phyloP scores from a whole-genome alignment of 2,888 invertebrate genomes.

The Machimus rusticus region DNA sequence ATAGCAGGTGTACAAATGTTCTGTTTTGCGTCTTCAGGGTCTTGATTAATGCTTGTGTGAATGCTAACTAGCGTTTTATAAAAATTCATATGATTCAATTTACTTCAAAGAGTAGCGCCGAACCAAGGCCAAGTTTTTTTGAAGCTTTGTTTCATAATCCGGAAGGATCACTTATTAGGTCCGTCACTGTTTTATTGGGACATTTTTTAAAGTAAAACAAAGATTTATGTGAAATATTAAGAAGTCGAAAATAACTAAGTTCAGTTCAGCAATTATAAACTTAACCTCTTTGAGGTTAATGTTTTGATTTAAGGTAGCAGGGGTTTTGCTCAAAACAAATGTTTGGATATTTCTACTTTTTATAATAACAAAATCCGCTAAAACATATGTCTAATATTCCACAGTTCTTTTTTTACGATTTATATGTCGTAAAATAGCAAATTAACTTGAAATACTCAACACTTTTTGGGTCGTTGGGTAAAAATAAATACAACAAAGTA shows the following conservation, averaged over 20 bases:
- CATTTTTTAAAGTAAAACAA: neutral
- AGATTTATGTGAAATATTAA: neutral
- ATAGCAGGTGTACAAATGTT: neutral
- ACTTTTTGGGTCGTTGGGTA: too few relatives aligned
- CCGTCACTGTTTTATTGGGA: neutral
- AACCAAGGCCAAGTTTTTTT: neutral
- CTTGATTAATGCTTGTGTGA: neutral
- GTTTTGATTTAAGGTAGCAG: too few relatives aligned
- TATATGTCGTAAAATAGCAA: too few relatives aligned
- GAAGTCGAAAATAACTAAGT: neutral
- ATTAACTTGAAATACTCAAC: too few relatives aligned
- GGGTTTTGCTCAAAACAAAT: too few relatives aligned
- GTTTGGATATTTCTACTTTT: too few relatives aligned
- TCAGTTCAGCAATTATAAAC: too few relatives aligned
- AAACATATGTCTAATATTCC: too few relatives aligned
- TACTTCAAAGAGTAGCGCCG: neutral
- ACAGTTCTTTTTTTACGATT: too few relatives aligned
- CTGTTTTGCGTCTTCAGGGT: neutral
- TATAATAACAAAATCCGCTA: too few relatives aligned
- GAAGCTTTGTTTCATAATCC: neutral
- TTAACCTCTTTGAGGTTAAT: too few relatives aligned
- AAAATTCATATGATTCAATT: neutral
- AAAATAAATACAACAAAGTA: too few relatives aligned
- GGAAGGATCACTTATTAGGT: neutral
- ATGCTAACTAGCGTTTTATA: neutral